Conservation (phyloP, 2,888 invertebrate species). For the Tenthredo notha region DNA sequence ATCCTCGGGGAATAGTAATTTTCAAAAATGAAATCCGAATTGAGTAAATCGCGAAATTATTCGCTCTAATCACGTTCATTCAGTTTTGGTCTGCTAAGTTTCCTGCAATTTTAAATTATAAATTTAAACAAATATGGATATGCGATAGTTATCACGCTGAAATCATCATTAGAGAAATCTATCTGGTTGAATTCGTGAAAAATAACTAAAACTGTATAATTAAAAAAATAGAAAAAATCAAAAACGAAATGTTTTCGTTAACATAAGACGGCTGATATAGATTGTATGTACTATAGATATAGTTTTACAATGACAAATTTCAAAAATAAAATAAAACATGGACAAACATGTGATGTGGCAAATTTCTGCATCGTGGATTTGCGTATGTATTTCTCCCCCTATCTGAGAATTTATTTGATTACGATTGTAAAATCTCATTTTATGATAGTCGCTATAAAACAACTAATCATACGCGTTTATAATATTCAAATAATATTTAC, state of each 20-base stretch:
- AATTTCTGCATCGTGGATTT: neutral
- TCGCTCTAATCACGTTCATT: neutral
- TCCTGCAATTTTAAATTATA: neutral
- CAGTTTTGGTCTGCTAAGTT: neutral
- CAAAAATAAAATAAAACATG: neutral
- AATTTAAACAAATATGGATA: neutral
- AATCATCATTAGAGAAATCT: neutral
- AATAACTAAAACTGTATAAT: neutral
- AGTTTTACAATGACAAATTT: neutral
- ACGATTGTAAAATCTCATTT: neutral
- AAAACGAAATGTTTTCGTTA: neutral
- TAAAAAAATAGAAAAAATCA: neutral
- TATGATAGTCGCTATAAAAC: neutral
- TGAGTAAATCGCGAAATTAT: neutral
- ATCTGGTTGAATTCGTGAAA: neutral
- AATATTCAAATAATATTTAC: conserved; percentile 18
- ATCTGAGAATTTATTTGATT: neutral
- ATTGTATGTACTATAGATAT: neutral
- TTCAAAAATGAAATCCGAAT: neutral
- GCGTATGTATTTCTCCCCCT: neutral
- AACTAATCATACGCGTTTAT: conserved; percentile 8
- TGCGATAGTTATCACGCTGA: neutral
- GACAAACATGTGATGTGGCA: neutral
- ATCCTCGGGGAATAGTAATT: neutral
- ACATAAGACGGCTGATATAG: neutral